Conservation (phyloP, 2,113 vertebrate species). For the Pseudopipra pipra region DNA sequence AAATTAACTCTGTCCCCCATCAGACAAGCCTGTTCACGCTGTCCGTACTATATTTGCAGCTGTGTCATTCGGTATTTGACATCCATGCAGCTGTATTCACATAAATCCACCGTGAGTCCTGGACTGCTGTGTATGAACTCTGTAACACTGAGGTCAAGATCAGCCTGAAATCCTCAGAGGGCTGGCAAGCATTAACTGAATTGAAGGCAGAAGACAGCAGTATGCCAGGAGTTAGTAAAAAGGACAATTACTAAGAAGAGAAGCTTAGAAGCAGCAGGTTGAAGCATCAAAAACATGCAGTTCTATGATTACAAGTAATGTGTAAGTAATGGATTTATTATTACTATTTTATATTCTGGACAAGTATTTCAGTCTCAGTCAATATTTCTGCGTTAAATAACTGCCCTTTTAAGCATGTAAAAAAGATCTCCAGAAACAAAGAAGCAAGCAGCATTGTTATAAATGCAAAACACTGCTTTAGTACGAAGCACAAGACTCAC, state of each 20-base stretch:
- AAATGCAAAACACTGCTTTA: background rate
- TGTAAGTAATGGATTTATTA: background rate
- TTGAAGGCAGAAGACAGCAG: background rate
- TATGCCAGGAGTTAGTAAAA: background rate
- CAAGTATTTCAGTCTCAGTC: background rate
- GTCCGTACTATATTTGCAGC: background rate
- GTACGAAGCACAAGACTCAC: conserved; percentile 65
- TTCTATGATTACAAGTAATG: background rate
- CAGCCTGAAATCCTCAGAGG: background rate
- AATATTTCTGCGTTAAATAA: background rate
- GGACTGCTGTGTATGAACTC: background rate
- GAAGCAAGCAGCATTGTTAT: background rate
- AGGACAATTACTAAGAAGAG: background rate
- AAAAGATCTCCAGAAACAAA: background rate
- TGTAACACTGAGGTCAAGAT: background rate
- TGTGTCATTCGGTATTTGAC: background rate
- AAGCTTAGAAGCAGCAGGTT: background rate
- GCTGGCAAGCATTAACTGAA: background rate
- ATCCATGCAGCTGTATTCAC: background rate
- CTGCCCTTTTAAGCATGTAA: background rate
- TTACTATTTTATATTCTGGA: background rate
- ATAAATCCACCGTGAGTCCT: background rate
- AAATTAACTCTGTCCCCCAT: background rate
- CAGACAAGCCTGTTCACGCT: background rate
- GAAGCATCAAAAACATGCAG: background rate